phyloP scores from a whole-genome alignment of 2,888 invertebrate species.

The Drosophila barbarae region DNA sequence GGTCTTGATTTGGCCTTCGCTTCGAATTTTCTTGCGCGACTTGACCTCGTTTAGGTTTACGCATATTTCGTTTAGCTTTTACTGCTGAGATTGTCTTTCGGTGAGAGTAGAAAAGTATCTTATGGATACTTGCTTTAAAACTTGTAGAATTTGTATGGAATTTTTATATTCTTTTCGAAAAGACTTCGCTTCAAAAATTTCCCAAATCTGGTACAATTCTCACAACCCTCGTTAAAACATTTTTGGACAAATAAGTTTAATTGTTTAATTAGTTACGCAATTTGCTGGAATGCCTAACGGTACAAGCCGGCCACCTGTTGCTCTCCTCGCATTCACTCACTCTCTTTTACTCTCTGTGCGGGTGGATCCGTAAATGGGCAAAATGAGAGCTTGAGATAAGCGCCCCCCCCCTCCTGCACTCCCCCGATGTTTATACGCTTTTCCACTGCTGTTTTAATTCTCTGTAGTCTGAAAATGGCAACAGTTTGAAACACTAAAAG shows the following conservation, averaged over 20 bases:
- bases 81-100: slow-evolving; percentile 9
- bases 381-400: slow-evolving; percentile 16
- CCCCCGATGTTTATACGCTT: neutral
- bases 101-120: neutral
- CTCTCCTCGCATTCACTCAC: slow-evolving; percentile 11
- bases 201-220: neutral
- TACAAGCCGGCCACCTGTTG: slow-evolving; percentile 63
- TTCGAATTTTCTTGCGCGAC: slow-evolving; percentile 42
- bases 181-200: neutral
- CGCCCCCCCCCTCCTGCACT: too few species aligned
- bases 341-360: slow-evolving; percentile 10
- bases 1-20: slow-evolving; percentile 19
- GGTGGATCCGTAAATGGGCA: slow-evolving; percentile 19
- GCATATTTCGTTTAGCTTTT: slow-evolving; percentile 19
- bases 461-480: slow-evolving; percentile 35
- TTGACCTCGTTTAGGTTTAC: slow-evolving; percentile 62
- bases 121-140: neutral
- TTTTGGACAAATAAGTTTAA: slow-evolving; percentile 53
- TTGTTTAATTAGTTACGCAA: slow-evolving; percentile 75
- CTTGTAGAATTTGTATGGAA: too few species aligned
- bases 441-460: neutral
- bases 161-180: neutral
- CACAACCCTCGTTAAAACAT: slow-evolving; percentile 26
- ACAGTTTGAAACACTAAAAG: slow-evolving; percentile 37
- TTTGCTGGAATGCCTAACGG: slow-evolving; percentile 54